Evolutionary conservation across 2,888 invertebrate species (phyloP).

Genomic region (Oscheius sp.): DNA sequence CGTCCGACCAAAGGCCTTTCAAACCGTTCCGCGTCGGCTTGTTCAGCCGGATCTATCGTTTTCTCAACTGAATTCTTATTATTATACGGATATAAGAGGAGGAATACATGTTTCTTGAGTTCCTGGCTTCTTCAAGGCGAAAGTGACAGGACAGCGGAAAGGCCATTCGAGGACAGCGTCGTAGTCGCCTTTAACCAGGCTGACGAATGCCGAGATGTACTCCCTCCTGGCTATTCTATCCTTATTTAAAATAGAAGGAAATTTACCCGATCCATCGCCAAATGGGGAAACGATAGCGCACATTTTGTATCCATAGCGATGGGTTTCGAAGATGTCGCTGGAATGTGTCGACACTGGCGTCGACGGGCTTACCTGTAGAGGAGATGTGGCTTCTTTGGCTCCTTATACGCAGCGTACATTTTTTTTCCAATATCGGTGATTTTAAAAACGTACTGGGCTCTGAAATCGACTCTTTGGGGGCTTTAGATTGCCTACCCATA

Average conservation of each 20-base stretch:
- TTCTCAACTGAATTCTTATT: background rate
- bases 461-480: background rate
- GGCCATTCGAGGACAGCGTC: slow-evolving; percentile 28
- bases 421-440: slow-evolving; percentile 13
- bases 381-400: background rate
- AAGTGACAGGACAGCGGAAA: slow-evolving; percentile 18
- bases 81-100: background rate
- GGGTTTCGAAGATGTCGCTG: slow-evolving; percentile 22
- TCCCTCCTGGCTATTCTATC: background rate
- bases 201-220: slow-evolving; percentile 14
- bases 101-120: background rate
- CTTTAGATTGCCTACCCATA: background rate
- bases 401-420: slow-evolving; percentile 1
- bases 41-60: background rate
- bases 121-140: slow-evolving; percentile 18
- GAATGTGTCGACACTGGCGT: background rate
- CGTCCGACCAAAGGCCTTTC: background rate
- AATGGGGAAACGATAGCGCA: background rate
- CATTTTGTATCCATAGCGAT: slow-evolving; percentile 23
- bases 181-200: slow-evolving; percentile 4
- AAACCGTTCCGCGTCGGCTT: background rate
- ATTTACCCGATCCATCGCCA: slow-evolving; percentile 13
- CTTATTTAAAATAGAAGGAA: background rate
- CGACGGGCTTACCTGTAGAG: slow-evolving; percentile 2
- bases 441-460: slow-evolving; percentile 12